Percentiles rank a stretch among this genome's conserved stretches.
Evolutionary conservation across 1,140 invertebrate genomes (phyloP).

Genomic region (Tribolium madens): DNA sequence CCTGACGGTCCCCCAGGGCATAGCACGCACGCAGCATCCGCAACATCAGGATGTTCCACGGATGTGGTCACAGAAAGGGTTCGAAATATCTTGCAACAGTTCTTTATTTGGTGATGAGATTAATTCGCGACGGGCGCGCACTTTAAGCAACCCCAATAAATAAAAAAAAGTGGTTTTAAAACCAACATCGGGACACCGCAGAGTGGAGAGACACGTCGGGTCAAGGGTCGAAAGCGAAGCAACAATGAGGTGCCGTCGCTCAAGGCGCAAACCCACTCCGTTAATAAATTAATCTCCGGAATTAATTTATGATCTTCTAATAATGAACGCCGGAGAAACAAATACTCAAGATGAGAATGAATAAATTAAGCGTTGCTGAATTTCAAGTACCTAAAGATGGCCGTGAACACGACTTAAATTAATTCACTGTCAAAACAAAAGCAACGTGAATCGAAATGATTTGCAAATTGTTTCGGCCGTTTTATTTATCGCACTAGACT

Average conservation of each 20-base stretch:
- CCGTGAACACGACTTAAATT: conserved; percentile 44
- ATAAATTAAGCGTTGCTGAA: conserved; percentile 48
- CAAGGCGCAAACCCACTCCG: conserved; percentile 41
- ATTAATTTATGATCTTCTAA: conserved; percentile 56
- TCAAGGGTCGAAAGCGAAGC: conserved; percentile 36
- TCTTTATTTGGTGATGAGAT: too few species aligned
- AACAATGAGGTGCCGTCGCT: conserved; percentile 36
- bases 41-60: conserved; percentile 30
- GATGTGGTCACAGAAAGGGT: conserved; percentile 1
- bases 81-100: background rate
- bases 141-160: conserved; percentile 7
- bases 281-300: conserved; percentile 53
- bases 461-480: conserved; percentile 47
- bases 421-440: conserved; percentile 52
- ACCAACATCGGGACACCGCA: conserved; percentile 35
- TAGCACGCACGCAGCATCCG: conserved; percentile 48
- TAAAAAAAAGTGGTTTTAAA: background rate
- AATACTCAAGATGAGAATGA: conserved; percentile 49
- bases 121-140: too few species aligned
- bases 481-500: conserved; percentile 49
- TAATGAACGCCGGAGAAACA: conserved; percentile 53
- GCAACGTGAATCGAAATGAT: conserved; percentile 49
- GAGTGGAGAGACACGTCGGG: conserved; percentile 4
- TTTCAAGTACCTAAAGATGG: conserved; percentile 36
- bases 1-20: conserved; percentile 22